phyloP scores from a whole-genome alignment of 2,888 invertebrate genomes.

The Endomychus coccineus region DNA sequence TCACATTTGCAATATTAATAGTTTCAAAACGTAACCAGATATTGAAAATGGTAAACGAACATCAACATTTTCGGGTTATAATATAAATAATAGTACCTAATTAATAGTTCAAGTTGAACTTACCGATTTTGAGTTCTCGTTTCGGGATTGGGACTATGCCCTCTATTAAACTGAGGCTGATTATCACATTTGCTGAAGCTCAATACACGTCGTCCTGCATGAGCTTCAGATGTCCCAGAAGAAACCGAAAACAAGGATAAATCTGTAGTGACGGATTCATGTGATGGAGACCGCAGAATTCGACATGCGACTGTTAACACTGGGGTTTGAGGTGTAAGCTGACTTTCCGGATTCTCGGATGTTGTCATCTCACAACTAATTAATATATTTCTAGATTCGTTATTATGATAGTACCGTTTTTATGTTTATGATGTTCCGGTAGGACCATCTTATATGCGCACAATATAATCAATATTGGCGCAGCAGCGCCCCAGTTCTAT shows the following conservation, averaged over 20 bases:
- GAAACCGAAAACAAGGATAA: constrained; percentile 68
- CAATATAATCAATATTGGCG: constrained; percentile 25
- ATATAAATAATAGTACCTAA: too few species aligned
- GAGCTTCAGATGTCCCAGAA: constrained; percentile 50
- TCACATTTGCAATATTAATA: too few species aligned
- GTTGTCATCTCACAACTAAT: too few species aligned
- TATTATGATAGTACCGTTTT: too few species aligned
- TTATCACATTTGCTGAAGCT: constrained; percentile 49
- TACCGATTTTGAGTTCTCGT: constrained; percentile 37
- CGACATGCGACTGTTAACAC: constrained; percentile 51
- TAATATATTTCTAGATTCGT: not conserved
- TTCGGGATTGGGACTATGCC: constrained; percentile 68
- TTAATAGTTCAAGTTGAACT: too few species aligned
- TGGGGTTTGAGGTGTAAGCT: constrained; percentile 44
- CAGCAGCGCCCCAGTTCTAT: constrained; percentile 25
- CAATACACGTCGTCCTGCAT: constrained; percentile 42
- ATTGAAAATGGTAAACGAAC: too few species aligned
- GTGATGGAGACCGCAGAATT: constrained; percentile 69
- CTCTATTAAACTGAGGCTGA: constrained; percentile 44
- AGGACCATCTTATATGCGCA: too few species aligned
- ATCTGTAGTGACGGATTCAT: constrained; percentile 79
- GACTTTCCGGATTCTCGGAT: constrained; percentile 22
- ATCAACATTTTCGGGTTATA: too few species aligned
- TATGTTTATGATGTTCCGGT: too few species aligned
- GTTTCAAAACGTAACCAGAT: too few species aligned